Base-by-base conservation (phyloP, 2,797 vertebrate genomes). In the Emydoidea blandingii region DNA sequence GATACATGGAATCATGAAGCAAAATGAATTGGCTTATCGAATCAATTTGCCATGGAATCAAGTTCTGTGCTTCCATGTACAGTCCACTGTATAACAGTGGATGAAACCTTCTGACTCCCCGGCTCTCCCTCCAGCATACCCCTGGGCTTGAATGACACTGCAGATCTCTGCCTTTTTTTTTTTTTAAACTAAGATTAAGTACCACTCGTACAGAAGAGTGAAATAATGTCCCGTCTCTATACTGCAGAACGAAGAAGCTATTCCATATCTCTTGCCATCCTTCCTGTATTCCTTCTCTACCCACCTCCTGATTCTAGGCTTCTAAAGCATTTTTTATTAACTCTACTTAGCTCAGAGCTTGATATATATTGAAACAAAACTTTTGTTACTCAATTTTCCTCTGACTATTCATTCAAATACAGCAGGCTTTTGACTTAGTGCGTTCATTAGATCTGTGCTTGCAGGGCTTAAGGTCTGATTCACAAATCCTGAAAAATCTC, bases 401-500 rank as follows among this genome's bases (percentile, higher is more conserved):
- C 12, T 49, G 12, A 49, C 12, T 49, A 49, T 52, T 52, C 52
- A 52, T 52, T 52, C 52, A 52, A 52, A 52, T 52, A 16, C 52
- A 52, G 52, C 52, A 52, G 15, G 52, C 52, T 52, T 52, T 52
- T 52, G 52, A 52, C 52, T 52, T 52, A 52, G 52, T 52, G 52
- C 52, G 5, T 52, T 52, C 52, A 52, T 52, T 52, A 52, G 52
- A 52, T 59, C 85, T 1, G 0, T 0, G 0, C 92, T 86, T 92
- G 94, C 95, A 94, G 74, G 0, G 0, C 95, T 96, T 97, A 91
- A 94, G 89, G 95, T 94, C 94, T 83, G 92, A 96, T 88, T 72
- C 92, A 91, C 56, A 5, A 90, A 92, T 94, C 91, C 95, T 95
- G 95, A 94, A 92, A 96, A 89, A 93, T 52, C 50, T 52, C 52